Evolutionary conservation across 2,113 vertebrate genomes (phyloP), one percentile per base, ranked within the genome.

Genomic region (Perca flavescens): DNA sequence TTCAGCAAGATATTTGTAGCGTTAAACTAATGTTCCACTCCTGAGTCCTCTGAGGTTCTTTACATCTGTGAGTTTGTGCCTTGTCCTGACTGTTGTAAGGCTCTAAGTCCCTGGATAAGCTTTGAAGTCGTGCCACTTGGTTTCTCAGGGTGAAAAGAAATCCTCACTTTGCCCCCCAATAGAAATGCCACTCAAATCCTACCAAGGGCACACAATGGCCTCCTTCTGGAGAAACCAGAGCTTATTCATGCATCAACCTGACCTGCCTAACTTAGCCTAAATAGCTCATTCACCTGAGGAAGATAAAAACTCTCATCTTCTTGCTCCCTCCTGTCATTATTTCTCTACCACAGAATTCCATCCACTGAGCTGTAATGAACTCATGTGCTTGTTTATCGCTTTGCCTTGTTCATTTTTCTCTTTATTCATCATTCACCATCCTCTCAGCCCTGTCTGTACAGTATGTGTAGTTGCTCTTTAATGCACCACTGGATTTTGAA

Each of bases 111-210:
- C 72, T 73, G 80, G 85, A 89, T 63, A 79, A 83, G 86, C 93
- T 94, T 93, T 94, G 94, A 93, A 91, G 92, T 90, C 75, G 84
- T 93, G 92, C 88, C 90, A 93, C 89, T 94, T 93, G 89, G 86
- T 92, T 94, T 93, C 83, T 88, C 80, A 72, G 84, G 68, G 85
- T 92, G 86, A 93, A 94, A 91, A 92, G 87, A 88, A 89, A 87
- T 83, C 74, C 82, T 79, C 63, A 87, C 84, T 84, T 89, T 90
- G 79, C 85, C 85, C 79, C 74, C 80, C 68, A 80, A 91, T 89
- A 88, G 79, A 91, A 91, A 86, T 89, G 82, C 75, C 86, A 85
- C 83, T 88, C 83, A 87, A 87, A 91, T 90, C 87, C 80, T 63
- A 85, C 68, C 83, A 68, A 82, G 82, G 80, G 74, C 77, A 86